Conservation (phyloP, 2,113 vertebrate genomes). For the Saccopteryx leptura region DNA sequence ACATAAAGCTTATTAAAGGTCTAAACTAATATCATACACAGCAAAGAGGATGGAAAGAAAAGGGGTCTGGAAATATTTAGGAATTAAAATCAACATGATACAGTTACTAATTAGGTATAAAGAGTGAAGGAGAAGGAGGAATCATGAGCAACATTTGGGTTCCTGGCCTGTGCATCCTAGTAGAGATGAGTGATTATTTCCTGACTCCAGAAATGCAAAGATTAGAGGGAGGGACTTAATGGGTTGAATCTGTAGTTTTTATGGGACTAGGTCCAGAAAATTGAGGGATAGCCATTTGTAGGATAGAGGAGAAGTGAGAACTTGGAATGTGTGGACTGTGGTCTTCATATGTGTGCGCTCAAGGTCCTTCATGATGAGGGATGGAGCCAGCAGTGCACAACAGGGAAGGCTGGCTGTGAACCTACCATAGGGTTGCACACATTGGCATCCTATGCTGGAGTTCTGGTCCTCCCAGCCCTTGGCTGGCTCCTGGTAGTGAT, state of each 20-base stretch:
- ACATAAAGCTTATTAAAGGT: conserved; percentile 1
- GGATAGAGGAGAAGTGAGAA: background rate
- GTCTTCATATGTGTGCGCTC: background rate
- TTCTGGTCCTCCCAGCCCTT: background rate
- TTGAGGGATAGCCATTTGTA: background rate
- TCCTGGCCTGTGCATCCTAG: background rate
- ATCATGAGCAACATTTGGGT: background rate
- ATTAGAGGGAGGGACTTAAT: background rate
- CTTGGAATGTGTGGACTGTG: background rate
- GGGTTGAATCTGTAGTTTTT: background rate
- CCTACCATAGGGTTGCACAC: background rate
- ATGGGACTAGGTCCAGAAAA: background rate
- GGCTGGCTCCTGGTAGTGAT: background rate
- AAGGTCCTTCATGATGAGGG: accelerated
- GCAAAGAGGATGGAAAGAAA: background rate
- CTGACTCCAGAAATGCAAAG: background rate
- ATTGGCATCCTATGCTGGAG: background rate
- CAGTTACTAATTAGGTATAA: background rate
- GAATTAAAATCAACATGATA: background rate
- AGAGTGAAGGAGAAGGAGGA: background rate
- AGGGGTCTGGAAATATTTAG: conserved; percentile 1
- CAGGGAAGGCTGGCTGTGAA: background rate
- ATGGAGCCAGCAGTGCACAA: background rate
- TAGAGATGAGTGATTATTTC: background rate
- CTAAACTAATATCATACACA: background rate